A percentile compares a stretch with the other conserved stretches of the same genome.
phyloP scores from a whole-genome alignment of 2,888 invertebrate genomes.

The Cosmia pyralina region DNA sequence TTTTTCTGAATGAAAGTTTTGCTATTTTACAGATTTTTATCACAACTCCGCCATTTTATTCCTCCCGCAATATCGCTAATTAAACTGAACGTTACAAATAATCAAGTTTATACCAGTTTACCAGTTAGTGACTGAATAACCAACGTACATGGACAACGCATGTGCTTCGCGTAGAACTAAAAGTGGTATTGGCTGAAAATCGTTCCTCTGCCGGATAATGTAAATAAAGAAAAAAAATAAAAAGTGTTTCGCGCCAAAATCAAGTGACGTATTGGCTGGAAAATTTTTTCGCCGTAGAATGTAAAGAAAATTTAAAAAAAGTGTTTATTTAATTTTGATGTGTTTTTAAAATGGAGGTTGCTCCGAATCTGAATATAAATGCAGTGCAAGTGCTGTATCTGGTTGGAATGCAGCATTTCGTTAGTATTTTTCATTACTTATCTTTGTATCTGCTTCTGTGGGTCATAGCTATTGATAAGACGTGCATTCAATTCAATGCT shows the following conservation, averaged over 20 bases:
- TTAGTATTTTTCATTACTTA: conserved; percentile 76
- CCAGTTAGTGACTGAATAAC: conserved; percentile 56
- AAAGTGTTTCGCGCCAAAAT: conserved; percentile 62
- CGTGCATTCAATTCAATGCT: not conserved
- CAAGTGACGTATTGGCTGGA: conserved; percentile 78
- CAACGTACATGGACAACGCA: conserved; percentile 77
- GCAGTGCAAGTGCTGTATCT: conserved; percentile 82
- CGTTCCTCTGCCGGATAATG: conserved; percentile 35
- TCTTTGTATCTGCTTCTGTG: conserved; percentile 7
- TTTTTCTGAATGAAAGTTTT: no score
- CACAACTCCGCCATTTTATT: conserved; percentile 29
- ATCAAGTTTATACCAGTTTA: conserved; percentile 39
- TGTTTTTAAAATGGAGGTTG: conserved; percentile 61
- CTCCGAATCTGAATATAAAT: conserved; percentile 72
- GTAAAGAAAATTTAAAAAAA: conserved; percentile 36
- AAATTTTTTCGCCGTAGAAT: conserved; percentile 27
- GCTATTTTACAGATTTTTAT: conserved; percentile 4
- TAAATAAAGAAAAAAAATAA: conserved; percentile 35
- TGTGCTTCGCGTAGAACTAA: conserved; percentile 68
- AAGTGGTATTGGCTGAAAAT: conserved; percentile 81
- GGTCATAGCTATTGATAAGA: conserved; percentile 14
- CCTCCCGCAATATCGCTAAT: conserved; percentile 42
- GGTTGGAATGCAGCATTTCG: conserved; percentile 82
- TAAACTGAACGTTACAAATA: conserved; percentile 44
- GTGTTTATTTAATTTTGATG: not conserved